Evolutionary conservation across 1,140 invertebrate genomes (phyloP).

Genomic region (Danaus plexippus): DNA sequence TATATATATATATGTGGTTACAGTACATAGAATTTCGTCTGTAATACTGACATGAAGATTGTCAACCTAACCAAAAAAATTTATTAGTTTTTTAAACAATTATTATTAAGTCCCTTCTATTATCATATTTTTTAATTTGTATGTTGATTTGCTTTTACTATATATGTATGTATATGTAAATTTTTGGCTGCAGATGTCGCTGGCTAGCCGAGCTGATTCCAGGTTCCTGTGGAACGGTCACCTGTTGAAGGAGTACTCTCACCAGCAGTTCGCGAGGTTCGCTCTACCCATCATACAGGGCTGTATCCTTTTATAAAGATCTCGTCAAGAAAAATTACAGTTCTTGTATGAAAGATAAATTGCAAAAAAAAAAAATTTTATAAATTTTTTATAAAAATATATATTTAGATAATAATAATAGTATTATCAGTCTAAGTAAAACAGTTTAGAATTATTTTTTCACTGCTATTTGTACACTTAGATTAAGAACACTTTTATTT

Average conservation of each 20-base stretch:
- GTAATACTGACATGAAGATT: not conserved
- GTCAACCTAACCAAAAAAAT: too few species aligned
- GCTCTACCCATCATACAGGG: slow-evolving; percentile 91
- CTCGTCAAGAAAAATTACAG: not conserved
- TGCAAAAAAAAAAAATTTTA: too few species aligned
- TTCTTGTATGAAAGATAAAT: not conserved
- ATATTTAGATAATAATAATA: too few species aligned
- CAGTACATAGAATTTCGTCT: not conserved
- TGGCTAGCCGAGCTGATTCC: slow-evolving; percentile 85
- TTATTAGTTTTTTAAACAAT: too few species aligned
- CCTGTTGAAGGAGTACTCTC: slow-evolving; percentile 79
- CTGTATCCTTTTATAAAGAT: slow-evolving; percentile 80
- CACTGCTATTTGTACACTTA: too few species aligned
- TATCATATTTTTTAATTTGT: too few species aligned
- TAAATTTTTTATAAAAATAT: too few species aligned
- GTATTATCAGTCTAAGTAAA: too few species aligned
- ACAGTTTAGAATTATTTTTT: too few species aligned
- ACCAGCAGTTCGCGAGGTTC: slow-evolving; percentile 82
- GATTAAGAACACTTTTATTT: too few species aligned
- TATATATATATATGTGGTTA: not conserved
- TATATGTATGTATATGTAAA: slow-evolving; percentile 1
- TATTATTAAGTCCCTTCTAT: too few species aligned
- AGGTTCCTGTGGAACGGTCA: slow-evolving; percentile 95
- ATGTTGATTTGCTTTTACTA: too few species aligned
- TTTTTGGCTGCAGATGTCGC: slow-evolving; percentile 69